phyloP scores from a whole-genome alignment of 2,888 invertebrate genomes.

The Drosophila colorata region DNA sequence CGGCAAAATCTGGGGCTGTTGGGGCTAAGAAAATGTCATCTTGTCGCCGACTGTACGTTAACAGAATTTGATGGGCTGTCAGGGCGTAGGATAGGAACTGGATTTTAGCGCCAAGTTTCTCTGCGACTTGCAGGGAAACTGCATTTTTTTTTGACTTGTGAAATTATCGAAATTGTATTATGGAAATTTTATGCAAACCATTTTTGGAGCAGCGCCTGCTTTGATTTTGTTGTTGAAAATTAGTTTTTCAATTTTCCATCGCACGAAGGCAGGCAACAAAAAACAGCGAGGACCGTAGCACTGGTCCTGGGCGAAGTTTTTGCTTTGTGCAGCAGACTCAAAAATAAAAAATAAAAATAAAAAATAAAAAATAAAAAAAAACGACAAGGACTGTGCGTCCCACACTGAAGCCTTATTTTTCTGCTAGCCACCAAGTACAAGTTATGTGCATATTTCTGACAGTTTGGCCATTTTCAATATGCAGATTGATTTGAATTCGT shows the following conservation, averaged over 20 bases:
- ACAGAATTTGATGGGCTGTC: slow-evolving; percentile 42
- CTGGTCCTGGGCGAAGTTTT: slow-evolving; percentile 50
- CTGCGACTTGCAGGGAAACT: slow-evolving; percentile 43
- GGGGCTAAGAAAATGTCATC: slow-evolving; percentile 29
- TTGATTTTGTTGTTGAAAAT: slow-evolving; percentile 71
- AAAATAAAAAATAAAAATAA: slow-evolving; percentile 14
- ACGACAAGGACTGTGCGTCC: slow-evolving; percentile 39
- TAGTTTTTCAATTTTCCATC: slow-evolving; percentile 72
- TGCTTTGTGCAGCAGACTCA: slow-evolving; percentile 4
- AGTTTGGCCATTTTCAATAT: slow-evolving; percentile 50
- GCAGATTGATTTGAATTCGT: slow-evolving; percentile 67
- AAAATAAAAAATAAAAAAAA: slow-evolving; percentile 23
- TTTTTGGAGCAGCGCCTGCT: slow-evolving; percentile 52
- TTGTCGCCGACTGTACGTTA: slow-evolving; percentile 27
- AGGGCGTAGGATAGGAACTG: neutral
- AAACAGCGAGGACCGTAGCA: slow-evolving; percentile 16
- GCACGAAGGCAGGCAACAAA: slow-evolving; percentile 22
- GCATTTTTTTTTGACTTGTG: slow-evolving; percentile 50
- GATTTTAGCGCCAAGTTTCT: slow-evolving; percentile 18
- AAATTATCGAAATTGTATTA: slow-evolving; percentile 80
- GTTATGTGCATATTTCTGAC: slow-evolving; percentile 66
- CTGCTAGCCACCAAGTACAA: slow-evolving; percentile 38
- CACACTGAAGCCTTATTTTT: slow-evolving; percentile 8
- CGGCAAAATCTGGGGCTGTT: neutral
- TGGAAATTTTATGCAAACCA: slow-evolving; percentile 77